These are phyloP conservation scores for Hylaeus volcanicus DNA, from an alignment of 1,140 invertebrate species.

Conservation along the genomic window DNA sequence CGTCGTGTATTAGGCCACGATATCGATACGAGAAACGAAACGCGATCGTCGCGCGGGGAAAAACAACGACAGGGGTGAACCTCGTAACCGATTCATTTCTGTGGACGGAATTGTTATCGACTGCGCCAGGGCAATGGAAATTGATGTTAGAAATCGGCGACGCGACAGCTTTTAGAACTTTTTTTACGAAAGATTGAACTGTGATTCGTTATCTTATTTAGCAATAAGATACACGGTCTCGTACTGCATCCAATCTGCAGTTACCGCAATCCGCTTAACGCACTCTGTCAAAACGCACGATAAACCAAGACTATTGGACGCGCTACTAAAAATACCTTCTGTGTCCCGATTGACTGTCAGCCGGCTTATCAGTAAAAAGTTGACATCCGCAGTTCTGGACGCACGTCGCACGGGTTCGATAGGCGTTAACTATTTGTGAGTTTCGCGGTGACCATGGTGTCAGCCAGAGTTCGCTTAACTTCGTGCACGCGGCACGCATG, in stretches of 20 bases:
- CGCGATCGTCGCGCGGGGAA: not conserved
- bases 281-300: too few relatives aligned
- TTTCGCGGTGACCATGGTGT: not conserved
- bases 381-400: constrained; percentile 16
- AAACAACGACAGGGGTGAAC: too few relatives aligned
- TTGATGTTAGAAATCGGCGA: too few relatives aligned
- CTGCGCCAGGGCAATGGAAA: too few relatives aligned
- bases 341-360: not conserved
- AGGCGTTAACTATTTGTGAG: constrained; percentile 39
- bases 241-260: too few relatives aligned
- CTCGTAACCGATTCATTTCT: too few relatives aligned
- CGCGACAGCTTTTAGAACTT: too few relatives aligned
- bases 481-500: constrained; percentile 21
- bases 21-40: not conserved
- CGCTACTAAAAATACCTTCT: not conserved
- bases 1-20: constrained; percentile 1
- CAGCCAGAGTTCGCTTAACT: constrained; percentile 5
- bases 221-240: too few relatives aligned
- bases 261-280: too few relatives aligned
- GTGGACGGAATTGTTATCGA: too few relatives aligned
- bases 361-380: constrained; percentile 33
- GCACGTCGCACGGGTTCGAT: constrained; percentile 20
- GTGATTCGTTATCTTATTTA: too few relatives aligned
- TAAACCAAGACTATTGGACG: not conserved
- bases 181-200: too few relatives aligned